phyloP scores from a whole-genome alignment of 2,113 vertebrate genomes.

The Mustela nigripes region DNA sequence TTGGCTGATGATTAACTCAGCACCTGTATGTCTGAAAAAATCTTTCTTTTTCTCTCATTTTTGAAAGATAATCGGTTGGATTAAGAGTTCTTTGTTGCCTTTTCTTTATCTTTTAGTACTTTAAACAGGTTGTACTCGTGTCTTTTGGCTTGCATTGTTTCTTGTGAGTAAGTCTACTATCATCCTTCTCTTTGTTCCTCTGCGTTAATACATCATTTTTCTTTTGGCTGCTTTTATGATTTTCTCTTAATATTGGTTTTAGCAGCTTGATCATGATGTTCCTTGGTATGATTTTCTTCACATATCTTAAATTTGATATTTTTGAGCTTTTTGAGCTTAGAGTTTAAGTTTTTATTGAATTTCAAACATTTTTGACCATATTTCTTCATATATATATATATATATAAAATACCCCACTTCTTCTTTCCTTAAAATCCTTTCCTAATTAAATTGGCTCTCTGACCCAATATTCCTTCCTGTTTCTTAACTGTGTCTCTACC shows the following conservation, averaged over 20 bases:
- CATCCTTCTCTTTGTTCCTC: background rate
- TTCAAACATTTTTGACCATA: background rate
- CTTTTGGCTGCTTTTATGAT: background rate
- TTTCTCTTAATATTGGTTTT: constrained; percentile 22
- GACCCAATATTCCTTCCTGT: background rate
- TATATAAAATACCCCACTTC: no score
- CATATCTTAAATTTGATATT: background rate
- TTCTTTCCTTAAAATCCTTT: background rate
- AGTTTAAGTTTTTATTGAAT: background rate
- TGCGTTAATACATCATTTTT: background rate
- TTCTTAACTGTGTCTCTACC: background rate
- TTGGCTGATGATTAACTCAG: background rate
- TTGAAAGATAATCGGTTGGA: background rate
- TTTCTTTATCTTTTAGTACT: background rate
- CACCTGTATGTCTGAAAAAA: background rate
- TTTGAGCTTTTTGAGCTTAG: background rate
- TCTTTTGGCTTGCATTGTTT: background rate
- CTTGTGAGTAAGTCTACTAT: background rate
- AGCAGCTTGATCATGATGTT: background rate
- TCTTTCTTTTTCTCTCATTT: background rate
- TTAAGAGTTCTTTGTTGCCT: background rate
- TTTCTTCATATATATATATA: background rate
- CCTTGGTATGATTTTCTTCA: background rate
- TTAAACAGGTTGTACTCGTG: background rate
- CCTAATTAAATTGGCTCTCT: background rate